Evolutionary conservation across 1,140 invertebrate genomes (phyloP).

Genomic region (Drosophila nigromelanica): DNA sequence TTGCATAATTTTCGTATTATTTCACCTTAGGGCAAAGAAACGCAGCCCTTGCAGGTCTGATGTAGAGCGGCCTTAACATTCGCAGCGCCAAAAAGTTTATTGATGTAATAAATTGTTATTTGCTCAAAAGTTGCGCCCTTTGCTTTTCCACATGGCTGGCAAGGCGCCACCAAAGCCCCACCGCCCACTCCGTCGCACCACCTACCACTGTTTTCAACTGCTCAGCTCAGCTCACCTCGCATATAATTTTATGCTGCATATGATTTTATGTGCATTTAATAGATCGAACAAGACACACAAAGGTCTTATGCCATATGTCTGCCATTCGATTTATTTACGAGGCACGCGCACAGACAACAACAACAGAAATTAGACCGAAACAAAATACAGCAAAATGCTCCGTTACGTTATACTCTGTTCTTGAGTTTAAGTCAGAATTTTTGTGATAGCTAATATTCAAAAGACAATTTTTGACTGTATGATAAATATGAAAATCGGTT

Average conservation of each 20-base stretch:
- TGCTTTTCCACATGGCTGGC: constrained; percentile 61
- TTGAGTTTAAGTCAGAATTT: too few species aligned
- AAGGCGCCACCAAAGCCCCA: constrained; percentile 24
- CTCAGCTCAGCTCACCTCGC: constrained; percentile 1
- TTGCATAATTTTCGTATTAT: constrained; percentile 73
- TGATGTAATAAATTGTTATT: constrained; percentile 74
- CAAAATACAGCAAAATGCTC: too few species aligned
- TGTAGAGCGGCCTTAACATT: background rate
- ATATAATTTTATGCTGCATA: constrained; percentile 31
- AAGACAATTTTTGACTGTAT: too few species aligned
- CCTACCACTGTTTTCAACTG: background rate
- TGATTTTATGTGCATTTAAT: constrained; percentile 68
- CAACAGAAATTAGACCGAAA: constrained; percentile 23
- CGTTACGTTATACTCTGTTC: too few species aligned
- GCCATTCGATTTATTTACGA: constrained; percentile 32
- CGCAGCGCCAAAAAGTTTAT: constrained; percentile 54
- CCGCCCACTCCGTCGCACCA: background rate
- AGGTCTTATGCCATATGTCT: constrained; percentile 33
- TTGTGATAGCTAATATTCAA: too few species aligned
- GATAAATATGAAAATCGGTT: too few species aligned
- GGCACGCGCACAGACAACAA: constrained; percentile 1
- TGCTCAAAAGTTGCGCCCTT: constrained; percentile 59
- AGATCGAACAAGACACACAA: constrained; percentile 52
- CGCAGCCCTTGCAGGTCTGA: background rate
- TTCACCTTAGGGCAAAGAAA: constrained; percentile 61